Conservation (phyloP, 2,888 invertebrate genomes). For the Deroplatys truncata region DNA sequence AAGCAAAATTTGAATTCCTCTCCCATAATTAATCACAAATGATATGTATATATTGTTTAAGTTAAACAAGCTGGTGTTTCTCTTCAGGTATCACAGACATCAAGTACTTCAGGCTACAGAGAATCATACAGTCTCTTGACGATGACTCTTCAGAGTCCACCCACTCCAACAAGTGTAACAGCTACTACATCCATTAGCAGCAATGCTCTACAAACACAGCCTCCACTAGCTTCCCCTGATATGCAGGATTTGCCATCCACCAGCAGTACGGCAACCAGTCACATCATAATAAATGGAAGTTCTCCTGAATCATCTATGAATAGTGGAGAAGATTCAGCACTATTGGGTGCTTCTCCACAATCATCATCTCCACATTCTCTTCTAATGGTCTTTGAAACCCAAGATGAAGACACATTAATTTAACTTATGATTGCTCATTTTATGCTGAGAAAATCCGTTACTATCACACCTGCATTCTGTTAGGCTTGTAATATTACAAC, state of each 20-base stretch:
- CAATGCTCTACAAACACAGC: constrained; percentile 39
- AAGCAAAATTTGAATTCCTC: too few species aligned
- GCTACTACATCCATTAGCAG: constrained; percentile 8
- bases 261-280: constrained; percentile 47
- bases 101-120: constrained; percentile 65
- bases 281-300: constrained; percentile 50
- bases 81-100: constrained; percentile 66
- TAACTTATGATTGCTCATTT: constrained; percentile 44
- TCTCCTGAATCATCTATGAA: constrained; percentile 54
- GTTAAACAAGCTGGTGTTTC: neutral
- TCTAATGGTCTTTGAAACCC: constrained; percentile 70
- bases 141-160: constrained; percentile 55
- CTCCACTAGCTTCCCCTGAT: constrained; percentile 61
- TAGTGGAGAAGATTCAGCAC: constrained; percentile 53
- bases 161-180: constrained; percentile 39
- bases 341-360: constrained; percentile 37
- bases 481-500: too few species aligned
- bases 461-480: too few species aligned
- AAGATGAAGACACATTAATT: constrained; percentile 82
- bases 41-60: neutral
- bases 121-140: constrained; percentile 60
- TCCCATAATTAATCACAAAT: neutral
- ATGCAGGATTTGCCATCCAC: constrained; percentile 53
- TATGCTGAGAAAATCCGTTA: too few species aligned
- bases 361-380: constrained; percentile 66